Conservation (phyloP, 2,113 vertebrate species). For the Silurus meridionalis region DNA sequence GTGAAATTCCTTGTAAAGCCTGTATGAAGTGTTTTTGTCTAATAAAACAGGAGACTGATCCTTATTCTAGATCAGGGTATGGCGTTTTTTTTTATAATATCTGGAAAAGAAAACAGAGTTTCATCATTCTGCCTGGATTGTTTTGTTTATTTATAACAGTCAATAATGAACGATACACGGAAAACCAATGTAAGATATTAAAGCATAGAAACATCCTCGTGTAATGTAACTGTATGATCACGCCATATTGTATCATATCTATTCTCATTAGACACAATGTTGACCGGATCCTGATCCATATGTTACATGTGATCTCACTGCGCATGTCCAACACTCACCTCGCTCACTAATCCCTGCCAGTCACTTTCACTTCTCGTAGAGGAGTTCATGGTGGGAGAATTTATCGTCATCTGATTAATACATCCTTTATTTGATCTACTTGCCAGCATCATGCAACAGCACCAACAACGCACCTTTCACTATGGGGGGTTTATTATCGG, state of each 20-base stretch:
- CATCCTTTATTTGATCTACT: neutral
- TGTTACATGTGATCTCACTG: neutral
- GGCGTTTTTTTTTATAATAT: neutral
- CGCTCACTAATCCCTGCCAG: conserved; percentile 88
- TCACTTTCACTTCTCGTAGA: conserved; percentile 82
- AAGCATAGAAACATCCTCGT: neutral
- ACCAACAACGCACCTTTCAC: neutral
- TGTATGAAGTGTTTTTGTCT: neutral
- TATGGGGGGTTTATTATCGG: neutral
- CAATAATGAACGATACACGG: neutral
- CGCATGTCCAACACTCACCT: conserved; percentile 76
- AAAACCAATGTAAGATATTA: neutral
- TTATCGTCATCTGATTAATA: neutral
- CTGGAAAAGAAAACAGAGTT: neutral
- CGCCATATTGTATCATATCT: neutral
- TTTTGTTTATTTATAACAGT: too few relatives aligned
- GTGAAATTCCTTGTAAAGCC: neutral
- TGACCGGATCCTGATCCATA: conserved; percentile 13
- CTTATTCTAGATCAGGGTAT: neutral
- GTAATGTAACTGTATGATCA: neutral
- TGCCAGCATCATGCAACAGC: neutral
- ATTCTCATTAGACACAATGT: neutral
- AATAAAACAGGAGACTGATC: neutral
- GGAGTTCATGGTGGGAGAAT: conserved; percentile 69
- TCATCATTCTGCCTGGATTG: neutral